Percentiles rank a stretch among this genome's conserved stretches.
Evolutionary conservation across 2,797 vertebrate genomes (phyloP).

Genomic region (Eidolon dupreanum): DNA sequence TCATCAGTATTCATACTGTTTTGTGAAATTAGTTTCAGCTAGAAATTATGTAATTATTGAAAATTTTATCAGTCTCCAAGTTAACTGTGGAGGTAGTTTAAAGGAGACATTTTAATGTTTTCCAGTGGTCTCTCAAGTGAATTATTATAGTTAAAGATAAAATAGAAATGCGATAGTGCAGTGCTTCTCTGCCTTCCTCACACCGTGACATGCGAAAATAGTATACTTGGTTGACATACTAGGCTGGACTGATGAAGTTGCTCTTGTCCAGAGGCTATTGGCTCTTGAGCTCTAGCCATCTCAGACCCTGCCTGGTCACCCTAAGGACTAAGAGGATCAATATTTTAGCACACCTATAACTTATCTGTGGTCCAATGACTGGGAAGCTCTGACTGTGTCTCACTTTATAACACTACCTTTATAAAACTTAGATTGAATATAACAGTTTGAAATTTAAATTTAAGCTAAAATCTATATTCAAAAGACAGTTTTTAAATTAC

Average conservation of each 20-base stretch:
- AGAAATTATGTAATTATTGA: slow-evolving; percentile 23
- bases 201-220: neutral
- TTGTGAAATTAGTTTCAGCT: slow-evolving; percentile 53
- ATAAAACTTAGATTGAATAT: neutral
- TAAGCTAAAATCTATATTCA: neutral
- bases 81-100: slow-evolving; percentile 17
- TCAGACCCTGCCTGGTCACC: neutral
- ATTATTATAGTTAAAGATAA: neutral
- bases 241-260: neutral
- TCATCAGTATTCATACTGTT: slow-evolving; percentile 47
- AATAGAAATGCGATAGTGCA: neutral
- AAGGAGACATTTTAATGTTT: slow-evolving; percentile 13
- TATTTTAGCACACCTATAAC: neutral
- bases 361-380: neutral
- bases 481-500: neutral
- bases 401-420: neutral
- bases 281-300: neutral
- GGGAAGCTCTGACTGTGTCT: neutral
- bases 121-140: neutral
- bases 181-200: neutral
- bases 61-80: neutral
- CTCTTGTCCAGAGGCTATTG: neutral
- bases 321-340: neutral
- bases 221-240: neutral
- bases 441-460: neutral